A percentile compares a stretch with the other conserved stretches of the same genome.
Conservation (phyloP, 2,797 vertebrate species). For the Florisuga fusca region DNA sequence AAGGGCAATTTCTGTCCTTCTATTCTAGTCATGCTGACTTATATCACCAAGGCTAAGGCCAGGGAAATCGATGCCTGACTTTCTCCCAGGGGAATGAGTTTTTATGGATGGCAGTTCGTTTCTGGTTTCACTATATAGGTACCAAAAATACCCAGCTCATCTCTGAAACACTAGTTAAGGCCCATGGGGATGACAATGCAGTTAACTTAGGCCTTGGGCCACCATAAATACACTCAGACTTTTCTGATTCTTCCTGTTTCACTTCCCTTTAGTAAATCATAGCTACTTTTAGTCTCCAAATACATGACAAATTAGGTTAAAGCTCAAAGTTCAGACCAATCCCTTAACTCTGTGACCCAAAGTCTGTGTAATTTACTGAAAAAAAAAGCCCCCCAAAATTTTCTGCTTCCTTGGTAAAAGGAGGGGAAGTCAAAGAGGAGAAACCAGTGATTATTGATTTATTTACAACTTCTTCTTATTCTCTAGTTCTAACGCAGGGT, state of each 20-base stretch:
- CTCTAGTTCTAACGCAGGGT: background rate
- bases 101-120: background rate
- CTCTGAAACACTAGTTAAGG: background rate
- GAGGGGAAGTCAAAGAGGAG: background rate
- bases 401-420: background rate
- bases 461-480: background rate
- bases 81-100: background rate
- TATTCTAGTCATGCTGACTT: background rate
- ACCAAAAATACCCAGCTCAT: background rate
- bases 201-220: background rate
- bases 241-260: background rate
- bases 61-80: background rate
- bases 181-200: background rate
- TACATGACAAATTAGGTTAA: background rate
- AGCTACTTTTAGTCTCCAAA: background rate
- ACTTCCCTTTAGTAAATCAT: background rate
- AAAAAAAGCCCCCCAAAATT: background rate
- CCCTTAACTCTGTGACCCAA: background rate
- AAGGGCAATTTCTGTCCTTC: background rate
- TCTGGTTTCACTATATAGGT: background rate
- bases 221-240: background rate
- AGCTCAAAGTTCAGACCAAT: background rate
- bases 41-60: background rate
- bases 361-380: background rate
- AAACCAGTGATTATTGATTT: background rate